These are phyloP conservation scores for Xenopus borealis DNA, from an alignment of 2,113 vertebrate genomes.

Conservation along the genomic window DNA sequence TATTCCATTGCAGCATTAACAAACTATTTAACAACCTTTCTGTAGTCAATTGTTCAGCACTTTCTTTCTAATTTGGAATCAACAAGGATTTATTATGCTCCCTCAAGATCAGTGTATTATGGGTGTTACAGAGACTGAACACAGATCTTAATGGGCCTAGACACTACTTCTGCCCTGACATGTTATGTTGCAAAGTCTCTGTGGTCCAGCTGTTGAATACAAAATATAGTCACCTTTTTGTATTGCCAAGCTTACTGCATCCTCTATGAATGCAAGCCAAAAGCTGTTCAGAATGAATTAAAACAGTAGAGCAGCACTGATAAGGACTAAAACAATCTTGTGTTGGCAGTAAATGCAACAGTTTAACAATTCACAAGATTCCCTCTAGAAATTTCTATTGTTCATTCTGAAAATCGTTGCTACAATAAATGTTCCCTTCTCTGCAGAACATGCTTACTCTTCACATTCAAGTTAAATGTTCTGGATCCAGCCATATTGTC, in stretches of 20 bases:
- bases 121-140: neutral
- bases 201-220: neutral
- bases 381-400: constrained; percentile 28
- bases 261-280: neutral
- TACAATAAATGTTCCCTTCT: constrained; percentile 8
- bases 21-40: neutral
- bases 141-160: constrained; percentile 6
- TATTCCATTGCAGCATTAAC: neutral
- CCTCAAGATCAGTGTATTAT: neutral
- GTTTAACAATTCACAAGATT: constrained; percentile 20
- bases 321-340: neutral
- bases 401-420: neutral
- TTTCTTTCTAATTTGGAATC: neutral
- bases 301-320: constrained; percentile 8
- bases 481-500: constrained; percentile 24
- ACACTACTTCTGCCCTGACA: neutral
- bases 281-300: constrained; percentile 5
- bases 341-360: constrained; percentile 19
- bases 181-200: neutral
- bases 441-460: constrained; percentile 19
- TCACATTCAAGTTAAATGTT: constrained; percentile 28
- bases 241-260: neutral
- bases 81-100: neutral
- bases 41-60: neutral
- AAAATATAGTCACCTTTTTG: neutral